Evolutionary conservation across 2,113 vertebrate species (phyloP).

Genomic region (Beaufortia kweichowensis): DNA sequence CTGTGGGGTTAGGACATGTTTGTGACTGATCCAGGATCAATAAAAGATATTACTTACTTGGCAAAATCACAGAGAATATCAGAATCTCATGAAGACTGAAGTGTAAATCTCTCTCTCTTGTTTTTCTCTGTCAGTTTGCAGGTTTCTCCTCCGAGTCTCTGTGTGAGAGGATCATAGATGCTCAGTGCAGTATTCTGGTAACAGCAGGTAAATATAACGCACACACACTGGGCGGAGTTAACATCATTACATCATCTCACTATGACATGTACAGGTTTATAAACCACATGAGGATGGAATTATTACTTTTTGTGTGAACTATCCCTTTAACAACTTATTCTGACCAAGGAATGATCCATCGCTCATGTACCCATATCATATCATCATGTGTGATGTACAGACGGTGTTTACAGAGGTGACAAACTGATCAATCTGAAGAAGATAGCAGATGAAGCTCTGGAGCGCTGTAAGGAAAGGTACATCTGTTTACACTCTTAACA

Average conservation of each 20-base stretch:
- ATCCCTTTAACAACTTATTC: too few relatives aligned
- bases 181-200: conserved; percentile 73
- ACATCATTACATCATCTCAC: neutral
- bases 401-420: conserved; percentile 80
- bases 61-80: too few relatives aligned
- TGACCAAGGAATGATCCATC: too few relatives aligned
- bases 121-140: conserved; percentile 73
- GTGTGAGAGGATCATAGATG: conserved; percentile 77
- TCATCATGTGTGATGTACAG: conserved; percentile 63
- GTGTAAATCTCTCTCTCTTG: too few relatives aligned
- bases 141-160: conserved; percentile 80
- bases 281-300: too few relatives aligned
- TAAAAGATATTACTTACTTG: too few relatives aligned
- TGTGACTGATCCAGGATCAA: too few relatives aligned
- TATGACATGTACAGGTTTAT: too few relatives aligned
- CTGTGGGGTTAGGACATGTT: too few relatives aligned
- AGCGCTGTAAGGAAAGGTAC: conserved; percentile 75
- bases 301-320: too few relatives aligned
- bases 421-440: conserved; percentile 82
- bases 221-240: neutral
- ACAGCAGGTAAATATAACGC: conserved; percentile 73
- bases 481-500: neutral
- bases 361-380: too few relatives aligned
- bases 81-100: too few relatives aligned
- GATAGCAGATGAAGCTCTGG: conserved; percentile 76